Evolutionary conservation across 2,888 invertebrate species (phyloP), one percentile per base, ranked within the genome.

Genomic region (Callyntrura sp.): DNA sequence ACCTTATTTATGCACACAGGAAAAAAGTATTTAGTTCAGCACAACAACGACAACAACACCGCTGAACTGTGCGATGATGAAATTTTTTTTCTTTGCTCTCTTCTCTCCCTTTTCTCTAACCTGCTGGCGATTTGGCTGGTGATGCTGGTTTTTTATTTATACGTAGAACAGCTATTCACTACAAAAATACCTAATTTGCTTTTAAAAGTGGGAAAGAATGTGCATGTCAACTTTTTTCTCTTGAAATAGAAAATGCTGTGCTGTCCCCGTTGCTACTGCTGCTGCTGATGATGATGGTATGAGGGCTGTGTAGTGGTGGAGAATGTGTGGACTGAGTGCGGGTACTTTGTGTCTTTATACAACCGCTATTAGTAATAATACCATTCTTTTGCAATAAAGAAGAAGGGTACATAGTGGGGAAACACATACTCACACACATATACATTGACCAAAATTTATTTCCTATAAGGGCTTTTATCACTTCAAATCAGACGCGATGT

Each of bases 401-500:
- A 23, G 76, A 14, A 76, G 35, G 51, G 76, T 51, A 76, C 76
- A 51, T 28, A 51, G 1, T 2, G 20, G 3, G 25, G 25, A 60
- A 45, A 43, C 48, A 70, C 35, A n/a, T n/a, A n/a, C n/a, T n/a
- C n/a, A n/a, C n/a, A n/a, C n/a, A n/a, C n/a, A n/a, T n/a, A n/a
- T n/a, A n/a, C n/a, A n/a, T n/a, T n/a, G n/a, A n/a, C n/a, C n/a
- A n/a, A n/a, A n/a, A 70, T 48, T 68, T 35, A 51, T 51, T 70
- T 76, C 45, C 73, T 79, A 79, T 79, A 88, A 88, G 88, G 85
- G 85, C 76, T 70, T 90, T 91, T 91, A 91, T 91, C 91, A 73
- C 82, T 70, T 68, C 51, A 83, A 89, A 91, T 91, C 91, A 90
- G 91, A 90, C 91, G 89, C 90, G 88, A 78, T 89, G 89, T 89